Evolutionary conservation across 2,113 vertebrate genomes (phyloP), one percentile per base, ranked within the genome.

Genomic region (Cairina moschata): DNA sequence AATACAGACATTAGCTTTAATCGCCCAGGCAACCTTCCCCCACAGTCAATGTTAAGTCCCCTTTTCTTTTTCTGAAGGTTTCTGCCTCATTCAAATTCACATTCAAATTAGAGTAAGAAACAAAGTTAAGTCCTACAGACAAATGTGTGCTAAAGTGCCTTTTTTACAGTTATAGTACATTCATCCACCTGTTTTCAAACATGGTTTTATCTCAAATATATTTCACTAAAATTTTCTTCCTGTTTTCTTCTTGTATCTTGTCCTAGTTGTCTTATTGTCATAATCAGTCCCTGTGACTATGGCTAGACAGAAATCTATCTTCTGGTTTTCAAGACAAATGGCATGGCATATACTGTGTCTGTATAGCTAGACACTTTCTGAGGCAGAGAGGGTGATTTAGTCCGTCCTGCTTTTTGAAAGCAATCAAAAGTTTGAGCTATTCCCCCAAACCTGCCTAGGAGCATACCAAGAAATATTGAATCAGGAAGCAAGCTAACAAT

Each of bases 31-130:
- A 79, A 50, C 11, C 9, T 79, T 63, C 25, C 25, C 42, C 16
- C 25, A 48, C 2, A 1, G 13, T 42, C 44, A 85, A 62, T 2
- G 1, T n/a, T 72, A 48, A 10, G 25, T 50, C 1, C 3, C 17
- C 5, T 10, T 73, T 68, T 80, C 10, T 66, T 18, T 21, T 55
- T 77, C 52, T 65, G 11, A 34, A 7, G 3, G 3, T 56, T 65
- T 83, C 32, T 69, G 13, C 38, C 7, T 65, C 62, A 36, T 59
- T 74, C 63, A 86, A 65, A 40, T 17, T 34, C 34, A 46, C 2
- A 23, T 73, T 77, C 23, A 58, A 54, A 50, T 13, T 6, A 2
- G 8, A 40, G 15, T 46, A 76, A 62, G 52, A 86, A 86, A 46
- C 66, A 5, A 59, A 67, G 17, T 48, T 20, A 14, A 75, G 22